phyloP scores from a whole-genome alignment of 2,797 vertebrate species.

The Bradypodion pumilum region DNA sequence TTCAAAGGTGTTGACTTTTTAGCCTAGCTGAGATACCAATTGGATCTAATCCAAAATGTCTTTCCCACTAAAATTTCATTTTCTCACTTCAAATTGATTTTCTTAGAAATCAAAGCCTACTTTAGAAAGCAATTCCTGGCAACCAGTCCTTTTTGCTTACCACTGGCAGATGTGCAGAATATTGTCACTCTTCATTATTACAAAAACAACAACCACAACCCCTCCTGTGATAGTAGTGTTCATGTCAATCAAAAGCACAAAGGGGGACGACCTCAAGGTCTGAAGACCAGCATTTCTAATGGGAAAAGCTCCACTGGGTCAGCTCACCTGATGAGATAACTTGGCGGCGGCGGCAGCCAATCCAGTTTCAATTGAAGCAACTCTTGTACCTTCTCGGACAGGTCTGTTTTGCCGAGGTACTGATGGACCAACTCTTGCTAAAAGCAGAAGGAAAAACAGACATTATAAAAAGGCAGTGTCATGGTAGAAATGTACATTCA shows the following conservation, averaged over 20 bases:
- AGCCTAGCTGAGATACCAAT: too few relatives aligned
- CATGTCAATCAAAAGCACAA: not conserved
- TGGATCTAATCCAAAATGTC: not conserved
- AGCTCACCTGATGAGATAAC: conserved; percentile 92
- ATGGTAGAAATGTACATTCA: not conserved
- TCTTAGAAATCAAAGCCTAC: not conserved
- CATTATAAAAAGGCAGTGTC: not conserved
- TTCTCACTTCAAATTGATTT: not conserved
- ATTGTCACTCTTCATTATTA: not conserved
- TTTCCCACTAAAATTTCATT: not conserved
- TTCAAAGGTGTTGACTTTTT: too few relatives aligned
- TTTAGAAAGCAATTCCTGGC: not conserved
- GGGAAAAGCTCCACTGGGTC: not conserved
- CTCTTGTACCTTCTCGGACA: conserved; percentile 92
- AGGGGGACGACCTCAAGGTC: not conserved
- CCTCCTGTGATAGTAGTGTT: too few relatives aligned
- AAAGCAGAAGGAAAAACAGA: conserved; percentile 56
- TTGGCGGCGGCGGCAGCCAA: conserved; percentile 94
- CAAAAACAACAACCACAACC: too few relatives aligned
- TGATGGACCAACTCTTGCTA: conserved; percentile 94
- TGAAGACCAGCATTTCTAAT: not conserved
- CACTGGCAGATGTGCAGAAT: not conserved
- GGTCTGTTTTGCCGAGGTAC: conserved; percentile 94
- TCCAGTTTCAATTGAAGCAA: conserved; percentile 96
- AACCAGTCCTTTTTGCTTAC: not conserved